Conservation (phyloP, 2,113 vertebrate species). For the Cyanoderma ruficeps region DNA sequence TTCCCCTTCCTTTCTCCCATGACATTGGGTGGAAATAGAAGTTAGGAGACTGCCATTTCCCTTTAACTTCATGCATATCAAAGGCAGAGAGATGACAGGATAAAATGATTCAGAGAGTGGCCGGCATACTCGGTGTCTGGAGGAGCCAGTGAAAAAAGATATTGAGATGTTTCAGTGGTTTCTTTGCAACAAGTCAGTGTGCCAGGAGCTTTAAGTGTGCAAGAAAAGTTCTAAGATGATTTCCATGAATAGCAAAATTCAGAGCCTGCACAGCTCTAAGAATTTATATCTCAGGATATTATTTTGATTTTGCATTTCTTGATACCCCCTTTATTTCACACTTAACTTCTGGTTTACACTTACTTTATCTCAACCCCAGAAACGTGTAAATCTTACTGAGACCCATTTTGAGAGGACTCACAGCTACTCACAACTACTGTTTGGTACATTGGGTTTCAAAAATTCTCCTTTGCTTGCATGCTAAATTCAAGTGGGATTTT, state of each 20-base stretch:
- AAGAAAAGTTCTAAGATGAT: not conserved
- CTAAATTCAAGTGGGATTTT: not conserved
- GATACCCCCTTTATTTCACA: not conserved
- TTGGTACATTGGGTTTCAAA: not conserved
- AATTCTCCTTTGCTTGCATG: not conserved
- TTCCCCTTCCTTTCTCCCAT: conserved; percentile 36
- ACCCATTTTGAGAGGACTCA: not conserved
- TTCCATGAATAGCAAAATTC: not conserved
- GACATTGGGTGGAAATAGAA: conserved; percentile 70
- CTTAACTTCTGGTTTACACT: not conserved
- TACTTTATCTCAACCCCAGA: not conserved
- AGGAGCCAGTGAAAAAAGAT: conserved; percentile 31
- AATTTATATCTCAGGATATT: not conserved
- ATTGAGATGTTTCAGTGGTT: conserved; percentile 54
- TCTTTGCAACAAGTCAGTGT: not conserved
- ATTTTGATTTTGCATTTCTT: not conserved
- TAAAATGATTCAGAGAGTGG: conserved; percentile 36
- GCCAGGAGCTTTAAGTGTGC: not conserved
- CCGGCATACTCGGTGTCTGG: not conserved
- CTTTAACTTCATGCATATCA: conserved; percentile 73
- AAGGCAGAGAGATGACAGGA: conserved; percentile 62
- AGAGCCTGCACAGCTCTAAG: not conserved
- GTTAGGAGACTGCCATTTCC: conserved; percentile 63
- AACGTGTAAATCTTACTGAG: not conserved
- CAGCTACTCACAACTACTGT: not conserved